phyloP scores from a whole-genome alignment of 2,113 vertebrate species.

The Raja brachyura region DNA sequence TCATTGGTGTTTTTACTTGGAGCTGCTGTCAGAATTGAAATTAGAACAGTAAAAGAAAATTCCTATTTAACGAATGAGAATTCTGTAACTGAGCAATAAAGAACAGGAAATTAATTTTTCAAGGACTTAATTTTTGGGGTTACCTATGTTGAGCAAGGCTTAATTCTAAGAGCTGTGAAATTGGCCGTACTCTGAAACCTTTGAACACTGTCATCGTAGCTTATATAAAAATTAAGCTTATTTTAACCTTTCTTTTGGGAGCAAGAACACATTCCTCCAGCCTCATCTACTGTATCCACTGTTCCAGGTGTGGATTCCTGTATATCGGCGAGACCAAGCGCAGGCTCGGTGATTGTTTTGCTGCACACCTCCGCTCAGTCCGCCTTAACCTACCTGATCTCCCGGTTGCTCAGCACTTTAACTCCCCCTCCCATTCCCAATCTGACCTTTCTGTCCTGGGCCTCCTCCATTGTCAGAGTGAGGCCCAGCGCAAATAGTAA shows the following conservation, averaged over 20 bases:
- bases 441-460: too few relatives aligned
- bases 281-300: neutral
- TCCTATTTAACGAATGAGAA: neutral
- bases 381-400: too few relatives aligned
- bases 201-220: neutral
- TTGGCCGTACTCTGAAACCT: neutral
- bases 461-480: too few relatives aligned
- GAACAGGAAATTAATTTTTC: neutral
- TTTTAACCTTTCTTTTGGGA: neutral
- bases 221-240: neutral
- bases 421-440: too few relatives aligned
- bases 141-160: neutral
- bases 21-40: slow-evolving; percentile 15
- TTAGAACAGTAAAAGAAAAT: neutral
- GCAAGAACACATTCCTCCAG: neutral
- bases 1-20: neutral
- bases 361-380: too few relatives aligned
- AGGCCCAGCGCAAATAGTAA: too few relatives aligned
- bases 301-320: too few relatives aligned
- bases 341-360: too few relatives aligned
- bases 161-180: neutral
- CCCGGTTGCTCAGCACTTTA: too few relatives aligned
- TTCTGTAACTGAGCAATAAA: neutral
- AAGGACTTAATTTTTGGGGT: neutral
- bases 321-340: too few relatives aligned